Evolutionary conservation across 2,113 vertebrate genomes (phyloP).

Genomic region (Ailuropoda melanoleuca): DNA sequence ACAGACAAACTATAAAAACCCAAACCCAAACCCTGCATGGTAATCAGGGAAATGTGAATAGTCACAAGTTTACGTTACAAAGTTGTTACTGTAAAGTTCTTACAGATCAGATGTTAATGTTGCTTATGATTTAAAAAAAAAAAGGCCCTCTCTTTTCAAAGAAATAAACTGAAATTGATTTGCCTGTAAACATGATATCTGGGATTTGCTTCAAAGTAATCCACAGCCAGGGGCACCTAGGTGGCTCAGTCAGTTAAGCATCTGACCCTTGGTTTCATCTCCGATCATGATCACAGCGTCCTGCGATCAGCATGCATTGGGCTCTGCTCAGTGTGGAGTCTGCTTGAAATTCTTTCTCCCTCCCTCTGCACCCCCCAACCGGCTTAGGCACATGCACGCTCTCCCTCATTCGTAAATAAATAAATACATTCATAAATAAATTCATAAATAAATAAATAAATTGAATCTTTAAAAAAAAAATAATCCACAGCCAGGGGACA

Average conservation of each 20-base stretch:
- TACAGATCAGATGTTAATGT: neutral
- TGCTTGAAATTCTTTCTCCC: neutral
- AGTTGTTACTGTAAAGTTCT: neutral
- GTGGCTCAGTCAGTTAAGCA: neutral
- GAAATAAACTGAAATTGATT: neutral
- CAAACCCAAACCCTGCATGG: neutral
- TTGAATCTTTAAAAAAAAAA: neutral
- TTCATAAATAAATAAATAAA: neutral
- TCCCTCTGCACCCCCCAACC: neutral
- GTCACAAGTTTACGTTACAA: neutral
- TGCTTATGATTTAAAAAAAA: neutral
- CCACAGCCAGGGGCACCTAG: neutral
- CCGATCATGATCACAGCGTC: no score
- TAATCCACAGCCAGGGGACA: neutral
- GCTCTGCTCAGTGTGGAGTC: neutral
- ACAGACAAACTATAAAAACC: neutral
- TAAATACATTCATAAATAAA: no score
- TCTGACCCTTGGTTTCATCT: no score
- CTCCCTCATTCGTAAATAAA: neutral
- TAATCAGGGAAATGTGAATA: neutral
- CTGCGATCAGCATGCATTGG: neutral
- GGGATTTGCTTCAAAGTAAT: neutral
- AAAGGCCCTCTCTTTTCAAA: neutral
- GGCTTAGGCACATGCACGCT: accelerated
- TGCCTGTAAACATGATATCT: neutral